A percentile compares a stretch with the other conserved stretches of the same genome.
Conservation (phyloP, 1,140 invertebrate genomes). For the Medauroidea extradentata region DNA sequence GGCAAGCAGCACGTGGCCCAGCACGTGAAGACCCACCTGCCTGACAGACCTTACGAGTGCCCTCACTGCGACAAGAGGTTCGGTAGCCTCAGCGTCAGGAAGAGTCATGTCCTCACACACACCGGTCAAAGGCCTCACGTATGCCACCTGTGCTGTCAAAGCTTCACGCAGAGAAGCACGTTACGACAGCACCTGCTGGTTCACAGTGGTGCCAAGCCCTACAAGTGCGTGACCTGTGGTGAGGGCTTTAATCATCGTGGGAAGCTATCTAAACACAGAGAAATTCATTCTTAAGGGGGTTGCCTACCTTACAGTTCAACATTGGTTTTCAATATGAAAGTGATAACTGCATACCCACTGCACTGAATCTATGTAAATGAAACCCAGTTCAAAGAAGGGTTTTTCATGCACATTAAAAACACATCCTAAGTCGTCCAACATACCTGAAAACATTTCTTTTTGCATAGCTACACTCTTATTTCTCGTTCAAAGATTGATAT, state of each 20-base stretch:
- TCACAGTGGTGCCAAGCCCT: not conserved
- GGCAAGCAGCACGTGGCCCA: not conserved
- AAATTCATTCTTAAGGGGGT: no score
- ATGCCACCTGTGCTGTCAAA: not conserved
- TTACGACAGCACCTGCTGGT: not conserved
- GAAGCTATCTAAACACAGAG: no score
- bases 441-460: no score
- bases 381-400: no score
- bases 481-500: no score
- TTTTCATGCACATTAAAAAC: no score
- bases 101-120: not conserved
- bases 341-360: no score
- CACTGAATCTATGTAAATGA: no score
- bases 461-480: no score
- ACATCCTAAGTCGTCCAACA: no score
- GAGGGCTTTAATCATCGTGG: not conserved
- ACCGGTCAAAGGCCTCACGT: not conserved
- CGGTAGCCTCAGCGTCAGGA: not conserved
- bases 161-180: not conserved
- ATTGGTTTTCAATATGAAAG: no score
- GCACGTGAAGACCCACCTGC: not conserved
- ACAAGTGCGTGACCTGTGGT: not conserved
- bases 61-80: not conserved
- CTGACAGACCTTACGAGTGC: conserved; percentile 1
- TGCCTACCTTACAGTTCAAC: no score